Evolutionary conservation across 2,113 vertebrate species (phyloP).

Genomic region (Meles meles): DNA sequence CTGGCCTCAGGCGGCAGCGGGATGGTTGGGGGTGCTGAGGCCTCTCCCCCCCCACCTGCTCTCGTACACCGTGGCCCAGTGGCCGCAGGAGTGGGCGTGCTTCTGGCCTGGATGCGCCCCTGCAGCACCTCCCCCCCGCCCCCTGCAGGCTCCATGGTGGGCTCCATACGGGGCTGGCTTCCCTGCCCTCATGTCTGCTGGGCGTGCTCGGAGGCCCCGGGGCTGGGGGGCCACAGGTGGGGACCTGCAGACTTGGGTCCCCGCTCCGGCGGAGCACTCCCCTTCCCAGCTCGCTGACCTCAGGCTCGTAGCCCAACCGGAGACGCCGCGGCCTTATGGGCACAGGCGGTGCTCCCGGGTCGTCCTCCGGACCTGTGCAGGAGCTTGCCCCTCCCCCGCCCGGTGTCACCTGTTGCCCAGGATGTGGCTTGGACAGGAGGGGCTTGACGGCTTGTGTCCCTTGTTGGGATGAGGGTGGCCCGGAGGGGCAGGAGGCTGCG

Average conservation of each 20-base stretch:
- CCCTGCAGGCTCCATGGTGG: rapidly evolving
- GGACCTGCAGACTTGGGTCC: not conserved
- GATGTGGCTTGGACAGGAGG: not conserved
- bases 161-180: not conserved
- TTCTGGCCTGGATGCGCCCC: not conserved
- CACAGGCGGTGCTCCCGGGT: rapidly evolving
- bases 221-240: not conserved
- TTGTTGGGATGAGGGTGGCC: not conserved
- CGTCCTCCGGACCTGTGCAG: rapidly evolving
- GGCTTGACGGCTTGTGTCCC: not conserved
- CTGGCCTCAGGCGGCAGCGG: not conserved
- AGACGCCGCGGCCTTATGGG: not conserved
- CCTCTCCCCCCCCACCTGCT: rapidly evolving
- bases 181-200: not conserved
- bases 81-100: not conserved
- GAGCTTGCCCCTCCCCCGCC: no score
- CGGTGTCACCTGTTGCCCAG: rapidly evolving
- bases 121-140: not conserved
- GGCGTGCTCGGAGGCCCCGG: not conserved
- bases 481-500: not conserved
- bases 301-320: not conserved
- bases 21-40: not conserved
- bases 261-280: not conserved
- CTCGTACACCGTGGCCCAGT: rapidly evolving
- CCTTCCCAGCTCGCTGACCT: not conserved